A percentile compares a stretch with the other conserved stretches of the same genome.
phyloP scores from a whole-genome alignment of 2,797 vertebrate genomes.

The Syngnathus rostellatus region DNA sequence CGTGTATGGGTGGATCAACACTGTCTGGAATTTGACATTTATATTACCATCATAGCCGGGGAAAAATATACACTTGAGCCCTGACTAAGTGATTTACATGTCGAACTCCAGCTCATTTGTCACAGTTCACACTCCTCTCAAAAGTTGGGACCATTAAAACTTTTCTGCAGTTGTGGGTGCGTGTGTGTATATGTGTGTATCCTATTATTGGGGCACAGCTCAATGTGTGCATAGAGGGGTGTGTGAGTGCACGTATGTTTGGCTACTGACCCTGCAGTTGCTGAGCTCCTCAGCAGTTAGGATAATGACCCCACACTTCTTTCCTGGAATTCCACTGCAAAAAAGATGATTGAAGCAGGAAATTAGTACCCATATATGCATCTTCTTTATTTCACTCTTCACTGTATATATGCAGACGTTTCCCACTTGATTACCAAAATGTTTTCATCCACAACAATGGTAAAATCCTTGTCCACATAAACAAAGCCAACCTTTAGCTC shows the following conservation, averaged over 20 bases:
- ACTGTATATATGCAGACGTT: background rate
- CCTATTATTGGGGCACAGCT: background rate
- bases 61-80: background rate
- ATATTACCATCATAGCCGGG: background rate
- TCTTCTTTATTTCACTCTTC: background rate
- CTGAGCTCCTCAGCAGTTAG: slow-evolving; percentile 84
- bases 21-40: background rate
- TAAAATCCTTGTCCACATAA: background rate
- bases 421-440: background rate
- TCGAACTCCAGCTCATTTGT: slow-evolving; percentile 5
- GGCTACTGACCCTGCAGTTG: slow-evolving; percentile 86
- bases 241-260: slow-evolving; percentile 13
- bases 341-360: background rate
- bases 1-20: background rate
- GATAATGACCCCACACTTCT: slow-evolving; percentile 74
- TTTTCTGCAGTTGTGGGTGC: background rate
- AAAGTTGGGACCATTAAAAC: slow-evolving; percentile 5
- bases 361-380: background rate
- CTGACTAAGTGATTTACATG: slow-evolving; percentile 3
- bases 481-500: background rate
- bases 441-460: background rate
- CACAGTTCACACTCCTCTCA: slow-evolving; percentile 1
- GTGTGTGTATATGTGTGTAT: background rate
- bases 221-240: slow-evolving; percentile 2
- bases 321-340: slow-evolving; percentile 70